Evolutionary conservation across 2,113 vertebrate genomes (phyloP), one percentile per base, ranked within the genome.

Genomic region (Colinus virginianus): DNA sequence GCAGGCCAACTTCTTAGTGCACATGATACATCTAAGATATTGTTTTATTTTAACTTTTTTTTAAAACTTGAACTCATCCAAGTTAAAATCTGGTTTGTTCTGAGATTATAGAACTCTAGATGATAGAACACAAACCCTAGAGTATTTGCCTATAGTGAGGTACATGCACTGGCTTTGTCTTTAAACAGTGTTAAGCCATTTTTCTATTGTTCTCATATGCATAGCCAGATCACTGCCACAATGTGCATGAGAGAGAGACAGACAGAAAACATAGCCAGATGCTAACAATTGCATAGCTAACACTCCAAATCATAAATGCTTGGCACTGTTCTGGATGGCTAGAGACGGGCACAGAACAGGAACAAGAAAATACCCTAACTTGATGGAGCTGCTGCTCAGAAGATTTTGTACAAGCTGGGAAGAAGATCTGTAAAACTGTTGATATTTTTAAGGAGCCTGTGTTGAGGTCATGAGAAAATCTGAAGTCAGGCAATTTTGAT

Each of bases 121-220:
- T 28, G 51, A 23, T 30, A 53, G 51, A 53, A 30, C 0, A 30
- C 23, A 75, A 53, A 5, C 1, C 32, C 43, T 8, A 0, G 0
- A 51, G 21, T 30, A 17, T 46, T 64, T 26, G 21, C 14, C 87
- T 10, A 8, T 40, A 15, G 18, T 45, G 36, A 81, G 28, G 51
- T 56, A 36, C 3, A 4, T 23, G 4, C 22, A 16, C 2, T 84
- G 58, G 5, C 58, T 25, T 53, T 78, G 36, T 25, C 48, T 86
- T 84, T 75, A 53, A 84, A 64, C 32, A 46, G 12, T 38, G 28
- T 78, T 78, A 63, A 28, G 38, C 38, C 61, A 63, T 63, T 63
- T 63, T 63, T 28, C 61, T 25, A 63, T 40, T 63, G 36, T 63
- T 63, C 38, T 63, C 25, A 49, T 8, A 32, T 66, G 38, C 38